Evolutionary conservation across 2,888 invertebrate species (phyloP), one percentile per base, ranked within the genome.

Genomic region (Tigriopus californicus): DNA sequence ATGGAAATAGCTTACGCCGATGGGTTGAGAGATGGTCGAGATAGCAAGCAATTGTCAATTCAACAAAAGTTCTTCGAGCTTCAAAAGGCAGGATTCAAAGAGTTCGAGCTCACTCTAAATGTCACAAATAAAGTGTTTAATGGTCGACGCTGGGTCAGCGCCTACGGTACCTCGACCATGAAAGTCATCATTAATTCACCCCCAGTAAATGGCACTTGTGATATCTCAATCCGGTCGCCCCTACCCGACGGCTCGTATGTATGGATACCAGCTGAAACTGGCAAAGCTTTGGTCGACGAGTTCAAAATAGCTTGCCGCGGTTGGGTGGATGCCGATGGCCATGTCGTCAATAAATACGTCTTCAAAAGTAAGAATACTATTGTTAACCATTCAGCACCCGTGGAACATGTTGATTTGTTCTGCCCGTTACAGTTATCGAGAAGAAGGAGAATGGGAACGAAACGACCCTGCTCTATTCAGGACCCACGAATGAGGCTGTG

Each of bases 381-480:
- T 33, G 40, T 25, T 53, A 53, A 53, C 33, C 4, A n/a, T 2
- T 51, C 22, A 22, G 13, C 15, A 13, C 11, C n/a, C 11, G n/a
- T 42, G n/a, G 11, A 42, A 42, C 42, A n/a, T 6, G 24, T 20
- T 22, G 54, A 33, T 54, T 13, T 11, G 4, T n/a, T 33, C 3
- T 18, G n/a, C n/a, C n/a, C 6, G 15, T 18, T 46, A 3, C 20
- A 53, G 15, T 40, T 33, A 33, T 53, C 13, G 13, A 40, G 15
- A 40, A 15, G 6, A 40, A n/a, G 24, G 12, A 24, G 24, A 13
- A 15, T 11, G 41, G 33, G 8, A 18, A 54, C 15, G 13, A 53
- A 53, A 40, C 54, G 6, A 54, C 52, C 15, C 20, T 59, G 20
- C 24, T 59, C 22, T 59, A 59, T 52, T 25, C 59, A 18, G 59